phyloP scores from a whole-genome alignment of 2,797 vertebrate species.

The Myiothlypis chrysogaster region DNA sequence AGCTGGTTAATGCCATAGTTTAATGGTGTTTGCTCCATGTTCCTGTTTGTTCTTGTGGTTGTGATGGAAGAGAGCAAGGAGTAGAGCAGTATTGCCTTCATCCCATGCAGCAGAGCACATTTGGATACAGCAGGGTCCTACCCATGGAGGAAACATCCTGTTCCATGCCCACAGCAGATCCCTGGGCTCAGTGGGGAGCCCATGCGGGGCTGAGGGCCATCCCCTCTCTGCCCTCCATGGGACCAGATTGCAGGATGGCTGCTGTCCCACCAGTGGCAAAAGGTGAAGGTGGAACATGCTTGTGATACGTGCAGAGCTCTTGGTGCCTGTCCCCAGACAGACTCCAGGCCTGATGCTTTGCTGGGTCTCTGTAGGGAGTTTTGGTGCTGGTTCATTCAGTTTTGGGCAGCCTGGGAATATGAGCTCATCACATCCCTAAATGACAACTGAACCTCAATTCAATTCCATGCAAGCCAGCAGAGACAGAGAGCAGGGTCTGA shows the following conservation, averaged over 20 bases:
- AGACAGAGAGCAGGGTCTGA: neutral
- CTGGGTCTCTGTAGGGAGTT: neutral
- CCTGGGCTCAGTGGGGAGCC: neutral
- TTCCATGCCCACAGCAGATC: neutral
- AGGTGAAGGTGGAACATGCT: neutral
- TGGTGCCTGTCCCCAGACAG: neutral
- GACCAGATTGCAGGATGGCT: neutral
- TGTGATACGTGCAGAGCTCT: neutral
- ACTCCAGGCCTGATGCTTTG: neutral
- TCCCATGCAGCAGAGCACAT: neutral
- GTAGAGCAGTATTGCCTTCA: neutral
- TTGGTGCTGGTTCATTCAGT: neutral
- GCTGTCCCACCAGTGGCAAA: rapidly evolving
- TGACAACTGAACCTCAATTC: neutral
- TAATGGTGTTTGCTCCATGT: rapidly evolving
- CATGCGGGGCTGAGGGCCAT: rapidly evolving
- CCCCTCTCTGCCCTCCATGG: neutral
- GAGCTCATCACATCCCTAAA: neutral
- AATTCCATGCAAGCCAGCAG: neutral
- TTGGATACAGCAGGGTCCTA: neutral
- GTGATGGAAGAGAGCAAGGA: neutral
- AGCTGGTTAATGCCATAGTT: neutral
- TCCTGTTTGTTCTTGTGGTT: neutral
- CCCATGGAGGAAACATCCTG: neutral
- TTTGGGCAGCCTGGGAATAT: neutral